Evolutionary conservation across 2,113 vertebrate genomes (phyloP), one percentile per base, ranked within the genome.

Genomic region (Romanogobio albipinnatus): DNA sequence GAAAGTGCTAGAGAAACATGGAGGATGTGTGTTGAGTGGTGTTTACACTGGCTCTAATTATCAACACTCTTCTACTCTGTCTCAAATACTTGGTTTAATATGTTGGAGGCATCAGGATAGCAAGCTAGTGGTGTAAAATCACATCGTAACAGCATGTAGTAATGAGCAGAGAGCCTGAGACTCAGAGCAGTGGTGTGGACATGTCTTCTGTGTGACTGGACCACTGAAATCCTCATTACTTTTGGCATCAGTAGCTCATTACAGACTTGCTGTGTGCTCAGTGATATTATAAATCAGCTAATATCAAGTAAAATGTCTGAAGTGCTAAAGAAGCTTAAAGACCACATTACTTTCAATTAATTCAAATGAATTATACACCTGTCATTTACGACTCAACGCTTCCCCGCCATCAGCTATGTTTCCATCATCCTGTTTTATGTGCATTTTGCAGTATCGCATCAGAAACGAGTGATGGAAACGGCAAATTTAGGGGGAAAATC

Each of bases 1-100:
- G 87, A 26, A 85, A 87, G 83, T 85, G 89, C 85, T 88, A 88
- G 83, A 89, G 56, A 61, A 91, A 92, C 82, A 56, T 53, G 85
- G 83, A 87, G 88, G 89, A 89, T 83, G 86, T 87, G 90, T 89
- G 84, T 85, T 87, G 5, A 29, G 22, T 51, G 76, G 61, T 70
- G 36, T 45, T 56, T 45, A 45, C 24, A 45, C 56, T 47, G 17
- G 77, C n/a, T 80, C 39, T 47, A 64, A 80, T 80, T 26, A 64
- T 64, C 76, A 78, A 8, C 26, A 24, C 49, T 14, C 19, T 71
- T 19, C 51, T 58, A 15, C 75, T 61, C 36, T 4, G 22, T 45
- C 76, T 78, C n/a, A 24, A 43, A 61, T 39, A 62, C 76, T 79
- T 9, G 15, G n/a, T 17, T 64, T 79, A 45, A 45, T 59, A 58